A percentile compares a stretch with the other conserved stretches of the same genome.
These are phyloP conservation scores for Herpetotheres cachinnans DNA, from an alignment of 2,113 vertebrate species.

Conservation along the genomic window DNA sequence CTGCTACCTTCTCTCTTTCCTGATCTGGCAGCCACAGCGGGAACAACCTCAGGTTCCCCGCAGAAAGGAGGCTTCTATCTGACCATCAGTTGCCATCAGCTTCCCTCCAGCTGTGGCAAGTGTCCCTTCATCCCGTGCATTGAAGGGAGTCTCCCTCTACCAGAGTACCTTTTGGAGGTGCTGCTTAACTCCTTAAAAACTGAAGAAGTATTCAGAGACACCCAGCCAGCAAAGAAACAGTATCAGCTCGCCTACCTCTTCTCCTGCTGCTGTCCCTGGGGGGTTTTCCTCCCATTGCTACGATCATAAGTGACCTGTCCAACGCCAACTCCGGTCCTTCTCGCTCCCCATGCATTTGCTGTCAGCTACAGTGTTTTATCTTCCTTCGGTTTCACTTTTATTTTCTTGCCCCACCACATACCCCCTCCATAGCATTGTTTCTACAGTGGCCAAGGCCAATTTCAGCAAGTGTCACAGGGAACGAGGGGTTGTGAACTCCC, in stretches of 20 bases:
- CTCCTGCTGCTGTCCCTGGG: background rate
- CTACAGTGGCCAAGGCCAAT: background rate
- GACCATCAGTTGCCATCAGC: background rate
- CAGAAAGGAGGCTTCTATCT: background rate
- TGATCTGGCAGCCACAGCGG: background rate
- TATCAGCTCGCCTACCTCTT: background rate
- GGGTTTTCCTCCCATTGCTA: background rate
- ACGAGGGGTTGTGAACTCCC: background rate
- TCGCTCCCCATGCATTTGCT: background rate
- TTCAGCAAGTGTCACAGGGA: background rate
- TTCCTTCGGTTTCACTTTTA: background rate
- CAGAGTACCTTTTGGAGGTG: background rate
- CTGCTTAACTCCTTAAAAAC: background rate
- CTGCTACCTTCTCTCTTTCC: background rate
- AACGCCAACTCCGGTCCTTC: background rate
- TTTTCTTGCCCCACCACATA: background rate
- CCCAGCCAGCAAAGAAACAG: background rate
- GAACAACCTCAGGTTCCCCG: background rate
- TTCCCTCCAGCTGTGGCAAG: background rate
- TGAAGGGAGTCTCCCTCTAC: background rate
- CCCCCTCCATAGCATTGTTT: background rate
- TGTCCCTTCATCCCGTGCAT: background rate
- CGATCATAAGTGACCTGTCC: background rate
- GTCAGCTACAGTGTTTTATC: background rate
- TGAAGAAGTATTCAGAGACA: background rate